A percentile compares a stretch with the other conserved stretches of the same genome.
phyloP scores from a whole-genome alignment of 2,888 invertebrate species.

The Aproaerema taeniolella region DNA sequence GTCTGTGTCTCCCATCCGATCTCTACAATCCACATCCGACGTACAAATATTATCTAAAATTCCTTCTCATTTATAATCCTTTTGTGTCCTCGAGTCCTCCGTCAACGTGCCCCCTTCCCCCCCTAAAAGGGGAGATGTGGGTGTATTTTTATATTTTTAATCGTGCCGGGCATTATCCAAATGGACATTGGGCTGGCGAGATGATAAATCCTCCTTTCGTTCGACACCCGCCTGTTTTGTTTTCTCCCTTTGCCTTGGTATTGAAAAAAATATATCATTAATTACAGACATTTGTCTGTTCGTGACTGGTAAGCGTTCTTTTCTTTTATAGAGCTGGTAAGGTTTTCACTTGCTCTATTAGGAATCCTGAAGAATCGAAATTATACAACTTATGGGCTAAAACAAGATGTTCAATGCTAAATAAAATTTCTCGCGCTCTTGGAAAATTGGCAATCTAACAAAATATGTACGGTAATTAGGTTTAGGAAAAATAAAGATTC shows the following conservation, averaged over 20 bases:
- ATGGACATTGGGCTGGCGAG: constrained; percentile 74
- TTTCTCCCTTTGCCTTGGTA: constrained; percentile 63
- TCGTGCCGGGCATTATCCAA: constrained; percentile 78
- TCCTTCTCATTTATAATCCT: constrained; percentile 79
- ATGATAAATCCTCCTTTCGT: constrained; percentile 77
- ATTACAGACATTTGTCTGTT: constrained; percentile 71
- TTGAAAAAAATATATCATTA: constrained; percentile 67
- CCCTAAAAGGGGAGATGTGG: constrained; percentile 40
- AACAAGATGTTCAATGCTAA: too few relatives aligned
- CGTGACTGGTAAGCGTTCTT: constrained; percentile 60
- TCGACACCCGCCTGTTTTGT: constrained; percentile 71
- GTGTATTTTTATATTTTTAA: constrained; percentile 78
- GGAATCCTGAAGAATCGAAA: not conserved
- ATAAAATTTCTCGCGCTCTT: too few relatives aligned
- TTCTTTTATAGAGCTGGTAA: constrained; percentile 35
- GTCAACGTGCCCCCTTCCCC: constrained; percentile 50
- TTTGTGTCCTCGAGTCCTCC: constrained; percentile 78
- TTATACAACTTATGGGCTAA: too few relatives aligned
- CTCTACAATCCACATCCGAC: constrained; percentile 74
- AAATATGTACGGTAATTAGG: too few relatives aligned
- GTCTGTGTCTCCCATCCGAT: constrained; percentile 48
- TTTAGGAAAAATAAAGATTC: too few relatives aligned
- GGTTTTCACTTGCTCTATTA: not conserved
- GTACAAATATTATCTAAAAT: constrained; percentile 79
- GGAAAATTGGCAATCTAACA: too few relatives aligned